phyloP scores from a whole-genome alignment of 1,140 invertebrate genomes.

The Drosophila ficusphila region DNA sequence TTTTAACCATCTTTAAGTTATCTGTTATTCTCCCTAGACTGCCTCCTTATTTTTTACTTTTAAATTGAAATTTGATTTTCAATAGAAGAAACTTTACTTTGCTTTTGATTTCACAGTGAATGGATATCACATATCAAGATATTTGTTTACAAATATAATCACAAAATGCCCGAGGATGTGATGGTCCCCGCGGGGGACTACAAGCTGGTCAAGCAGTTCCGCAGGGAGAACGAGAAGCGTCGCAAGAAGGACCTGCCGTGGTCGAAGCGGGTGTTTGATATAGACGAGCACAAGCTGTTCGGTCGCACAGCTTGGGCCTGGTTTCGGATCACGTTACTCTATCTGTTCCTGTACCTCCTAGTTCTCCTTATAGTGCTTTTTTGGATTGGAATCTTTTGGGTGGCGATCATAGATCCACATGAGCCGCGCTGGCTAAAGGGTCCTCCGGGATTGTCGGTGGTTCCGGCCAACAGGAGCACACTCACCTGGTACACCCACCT shows the following conservation, averaged over 20 bases:
- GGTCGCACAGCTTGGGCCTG: conserved; percentile 44
- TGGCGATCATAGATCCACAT: background rate
- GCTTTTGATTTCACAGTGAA: background rate
- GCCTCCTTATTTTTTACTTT: no score
- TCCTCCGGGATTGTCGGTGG: conserved; percentile 38
- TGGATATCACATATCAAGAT: background rate
- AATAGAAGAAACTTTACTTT: no score
- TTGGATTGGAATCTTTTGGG: background rate
- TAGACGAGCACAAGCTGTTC: conserved; percentile 39
- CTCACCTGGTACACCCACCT: conserved; percentile 4
- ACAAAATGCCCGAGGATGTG: conserved; percentile 33
- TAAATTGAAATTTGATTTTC: no score
- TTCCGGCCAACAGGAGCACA: background rate
- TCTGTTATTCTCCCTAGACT: background rate
- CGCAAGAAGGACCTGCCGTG: conserved; percentile 49
- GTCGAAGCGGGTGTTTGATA: conserved; percentile 43
- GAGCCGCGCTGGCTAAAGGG: conserved; percentile 19
- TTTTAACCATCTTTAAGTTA: no score
- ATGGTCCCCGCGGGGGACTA: conserved; percentile 37
- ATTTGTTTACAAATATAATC: background rate
- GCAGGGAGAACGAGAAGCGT: conserved; percentile 17
- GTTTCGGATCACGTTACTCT: conserved; percentile 39
- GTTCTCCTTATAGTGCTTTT: background rate
- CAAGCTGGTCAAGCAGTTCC: conserved; percentile 48
- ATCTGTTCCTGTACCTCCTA: conserved; percentile 30